Conservation (phyloP, 2,888 invertebrate genomes). For the Diarsia brunnea region DNA sequence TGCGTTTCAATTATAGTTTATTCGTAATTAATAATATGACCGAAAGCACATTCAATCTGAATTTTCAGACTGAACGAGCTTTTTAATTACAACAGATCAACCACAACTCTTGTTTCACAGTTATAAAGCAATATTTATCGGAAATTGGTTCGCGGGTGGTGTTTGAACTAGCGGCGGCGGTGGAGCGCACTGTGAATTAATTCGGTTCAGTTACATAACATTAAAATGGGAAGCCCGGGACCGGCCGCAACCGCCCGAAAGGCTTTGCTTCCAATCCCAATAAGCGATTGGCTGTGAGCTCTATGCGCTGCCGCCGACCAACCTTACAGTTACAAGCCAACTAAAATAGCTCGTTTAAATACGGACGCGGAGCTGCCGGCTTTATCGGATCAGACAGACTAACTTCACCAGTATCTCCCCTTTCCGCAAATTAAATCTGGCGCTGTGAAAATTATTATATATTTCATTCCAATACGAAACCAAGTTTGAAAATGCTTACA, state of each 20-base stretch:
- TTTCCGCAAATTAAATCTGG: conserved; percentile 60
- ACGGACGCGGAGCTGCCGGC: conserved; percentile 71
- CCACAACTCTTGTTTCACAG: conserved; percentile 74
- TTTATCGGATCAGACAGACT: conserved; percentile 83
- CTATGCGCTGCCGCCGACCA: conserved; percentile 65
- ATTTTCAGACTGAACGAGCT: conserved; percentile 69
- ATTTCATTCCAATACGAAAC: conserved; percentile 52
- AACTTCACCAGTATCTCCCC: conserved; percentile 68
- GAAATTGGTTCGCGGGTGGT: conserved; percentile 73
- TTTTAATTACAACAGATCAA: conserved; percentile 79
- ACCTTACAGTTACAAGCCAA: conserved; percentile 69
- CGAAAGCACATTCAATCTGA: conserved; percentile 65
- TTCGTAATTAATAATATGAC: conserved; percentile 65
- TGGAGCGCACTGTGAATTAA: conserved; percentile 74
- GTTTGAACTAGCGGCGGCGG: conserved; percentile 73
- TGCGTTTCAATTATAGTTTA: conserved; percentile 61
- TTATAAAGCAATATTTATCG: conserved; percentile 80
- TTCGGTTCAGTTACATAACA: conserved; percentile 79
- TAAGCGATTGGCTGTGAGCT: conserved; percentile 79
- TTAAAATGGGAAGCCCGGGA: conserved; percentile 79
- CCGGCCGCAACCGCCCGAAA: conserved; percentile 71
- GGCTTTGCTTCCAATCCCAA: conserved; percentile 80
- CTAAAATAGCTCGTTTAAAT: conserved; percentile 82
- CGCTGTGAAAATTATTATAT: conserved; percentile 39
- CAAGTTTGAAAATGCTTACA: conserved; percentile 47